Evolutionary conservation across 2,797 vertebrate species (phyloP), one percentile per base, ranked within the genome.

Genomic region (Aphelocoma californica): DNA sequence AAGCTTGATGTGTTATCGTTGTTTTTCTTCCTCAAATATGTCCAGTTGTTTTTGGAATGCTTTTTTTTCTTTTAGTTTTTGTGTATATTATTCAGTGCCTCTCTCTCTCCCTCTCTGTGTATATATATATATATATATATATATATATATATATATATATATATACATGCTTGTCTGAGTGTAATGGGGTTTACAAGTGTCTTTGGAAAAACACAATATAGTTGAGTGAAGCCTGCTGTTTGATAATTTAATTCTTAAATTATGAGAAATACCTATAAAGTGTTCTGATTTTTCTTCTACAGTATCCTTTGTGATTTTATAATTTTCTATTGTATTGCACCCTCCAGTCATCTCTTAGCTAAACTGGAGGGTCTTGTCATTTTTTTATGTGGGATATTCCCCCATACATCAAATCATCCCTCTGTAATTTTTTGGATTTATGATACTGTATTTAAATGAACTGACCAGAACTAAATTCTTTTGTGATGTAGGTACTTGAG

Each of bases 1-100:
- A 77, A 72, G 20, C 50, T 81, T 6, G 2, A 25, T 24, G 8
- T 77, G 58, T 28, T 10, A 4, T 60, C 0, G 0, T 40, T 65
- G 14, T n/a, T 86, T 92, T 86, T 83, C 18, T 81, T 72, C 38
- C 15, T 36, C 3, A 4, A 20, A 65, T 42, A 2, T 44, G 42
- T 56, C 69, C 34, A 18, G 6, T 67, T 86, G 24, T 56, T 92
- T 86, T 57, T 78, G 34, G 38, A 78, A 71, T 84, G n/a, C 4
- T 50, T 19, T 64, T 71, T 56, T 61, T 42, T 9, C 40, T 75
- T 42, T 42, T 45, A 9, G 9, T 7, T 75, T 79, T 57, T 72
- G 2, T 81, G 7, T 81, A 16, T 71, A 28, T 34, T 38, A 29
- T 34, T 69, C 72, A 17, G 13, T 12, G n/a, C 66, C 74, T 75